A percentile compares a stretch with the other conserved stretches of the same genome.
Evolutionary conservation across 2,888 invertebrate genomes (phyloP).

Genomic region (Desoria tigrina): DNA sequence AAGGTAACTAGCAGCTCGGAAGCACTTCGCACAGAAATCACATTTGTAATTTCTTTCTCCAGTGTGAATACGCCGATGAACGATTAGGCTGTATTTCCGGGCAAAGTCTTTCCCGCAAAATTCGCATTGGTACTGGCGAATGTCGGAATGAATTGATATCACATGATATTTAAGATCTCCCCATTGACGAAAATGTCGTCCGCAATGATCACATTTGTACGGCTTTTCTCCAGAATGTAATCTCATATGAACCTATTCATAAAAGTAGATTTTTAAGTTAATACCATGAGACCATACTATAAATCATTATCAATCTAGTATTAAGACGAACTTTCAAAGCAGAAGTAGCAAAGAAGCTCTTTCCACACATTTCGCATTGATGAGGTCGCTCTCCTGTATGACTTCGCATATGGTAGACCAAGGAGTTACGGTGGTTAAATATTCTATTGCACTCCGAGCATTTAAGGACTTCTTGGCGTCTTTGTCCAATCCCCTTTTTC

Average conservation of each 20-base stretch:
- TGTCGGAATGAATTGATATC: conserved; percentile 75
- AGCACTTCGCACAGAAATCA: conserved; percentile 78
- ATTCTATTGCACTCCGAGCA: conserved; percentile 72
- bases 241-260: conserved; percentile 69
- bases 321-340: conserved; percentile 68
- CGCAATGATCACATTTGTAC: conserved; percentile 77
- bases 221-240: conserved; percentile 83
- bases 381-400: conserved; percentile 73
- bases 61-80: conserved; percentile 82
- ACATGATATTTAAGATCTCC: conserved; percentile 85
- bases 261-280: conserved; percentile 5
- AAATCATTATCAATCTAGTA: not conserved
- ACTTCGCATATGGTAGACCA: conserved; percentile 78
- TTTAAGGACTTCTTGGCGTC: conserved; percentile 57
- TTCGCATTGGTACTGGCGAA: conserved; percentile 83
- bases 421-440: conserved; percentile 79
- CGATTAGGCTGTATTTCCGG: conserved; percentile 79
- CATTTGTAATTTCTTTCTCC: conserved; percentile 85
- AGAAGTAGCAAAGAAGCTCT: conserved; percentile 78
- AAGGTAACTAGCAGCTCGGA: conserved; percentile 81
- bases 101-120: conserved; percentile 79
- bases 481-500: conserved; percentile 56
- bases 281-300: not conserved
- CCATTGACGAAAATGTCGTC: conserved; percentile 79
- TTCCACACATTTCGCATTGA: conserved; percentile 76